Percentiles rank a stretch among this genome's conserved stretches.
Conservation (phyloP, 2,888 invertebrate genomes). For the Campoplex nolae region DNA sequence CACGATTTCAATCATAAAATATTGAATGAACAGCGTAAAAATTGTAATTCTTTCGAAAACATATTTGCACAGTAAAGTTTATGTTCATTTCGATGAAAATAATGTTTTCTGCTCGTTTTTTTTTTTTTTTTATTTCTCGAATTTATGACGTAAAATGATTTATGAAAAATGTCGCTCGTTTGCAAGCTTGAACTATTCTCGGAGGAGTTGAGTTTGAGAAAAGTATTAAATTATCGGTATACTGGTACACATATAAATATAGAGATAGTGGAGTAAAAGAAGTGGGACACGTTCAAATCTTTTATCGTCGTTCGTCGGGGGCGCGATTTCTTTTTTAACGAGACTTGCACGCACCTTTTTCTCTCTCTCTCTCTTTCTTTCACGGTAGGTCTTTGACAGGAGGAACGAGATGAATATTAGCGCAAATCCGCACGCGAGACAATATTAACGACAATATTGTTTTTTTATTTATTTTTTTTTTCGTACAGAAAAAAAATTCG, state of each 20-base stretch:
- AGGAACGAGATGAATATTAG: slow-evolving; percentile 59
- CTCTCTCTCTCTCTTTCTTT: neutral
- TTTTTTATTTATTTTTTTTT: too few relatives aligned
- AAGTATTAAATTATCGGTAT: slow-evolving; percentile 37
- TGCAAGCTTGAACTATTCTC: slow-evolving; percentile 38
- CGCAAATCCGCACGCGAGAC: slow-evolving; percentile 56
- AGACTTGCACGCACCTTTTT: slow-evolving; percentile 33
- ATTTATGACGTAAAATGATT: slow-evolving; percentile 48
- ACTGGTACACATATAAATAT: neutral
- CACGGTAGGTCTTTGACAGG: neutral
- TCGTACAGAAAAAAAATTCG: neutral
- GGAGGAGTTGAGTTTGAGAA: slow-evolving; percentile 34
- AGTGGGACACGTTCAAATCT: slow-evolving; percentile 49
- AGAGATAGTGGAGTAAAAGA: slow-evolving; percentile 6
- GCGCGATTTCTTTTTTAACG: slow-evolving; percentile 53
- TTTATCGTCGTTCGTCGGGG: slow-evolving; percentile 52
- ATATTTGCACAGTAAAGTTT: neutral
- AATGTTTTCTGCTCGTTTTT: neutral
- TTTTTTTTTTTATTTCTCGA: neutral
- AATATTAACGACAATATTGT: neutral
- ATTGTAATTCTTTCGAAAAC: neutral
- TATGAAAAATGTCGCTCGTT: slow-evolving; percentile 12
- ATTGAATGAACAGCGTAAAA: neutral
- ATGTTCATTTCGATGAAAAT: neutral
- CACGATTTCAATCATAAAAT: neutral